Percentiles rank a stretch among this genome's conserved stretches.
Evolutionary conservation across 2,888 invertebrate genomes (phyloP).

Genomic region (Epinotia bilunana): DNA sequence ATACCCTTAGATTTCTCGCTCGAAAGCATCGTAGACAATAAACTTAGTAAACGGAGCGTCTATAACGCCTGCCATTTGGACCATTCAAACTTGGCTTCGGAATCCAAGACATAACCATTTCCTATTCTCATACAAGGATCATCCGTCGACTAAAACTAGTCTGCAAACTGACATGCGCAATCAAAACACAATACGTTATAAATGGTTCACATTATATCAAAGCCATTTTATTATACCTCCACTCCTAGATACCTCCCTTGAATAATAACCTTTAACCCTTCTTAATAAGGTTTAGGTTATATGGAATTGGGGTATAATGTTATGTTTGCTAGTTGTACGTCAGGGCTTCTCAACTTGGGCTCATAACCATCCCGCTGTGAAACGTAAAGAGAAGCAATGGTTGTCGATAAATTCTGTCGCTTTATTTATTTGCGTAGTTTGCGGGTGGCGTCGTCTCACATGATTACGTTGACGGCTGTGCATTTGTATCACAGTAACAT

Average conservation of each 20-base stretch:
- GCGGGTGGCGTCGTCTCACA: slow-evolving; percentile 53
- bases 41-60: slow-evolving; percentile 67
- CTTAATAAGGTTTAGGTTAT: slow-evolving; percentile 22
- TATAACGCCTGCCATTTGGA: slow-evolving; percentile 65
- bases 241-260: slow-evolving; percentile 31
- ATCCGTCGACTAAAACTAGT: slow-evolving; percentile 72
- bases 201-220: slow-evolving; percentile 72
- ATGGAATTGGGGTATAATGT: slow-evolving; percentile 27
- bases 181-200: slow-evolving; percentile 84
- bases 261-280: slow-evolving; percentile 44
- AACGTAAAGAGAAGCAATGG: slow-evolving; percentile 70
- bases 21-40: slow-evolving; percentile 68
- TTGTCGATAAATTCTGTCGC: slow-evolving; percentile 65
- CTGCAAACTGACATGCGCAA: slow-evolving; percentile 73
- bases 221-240: slow-evolving; percentile 45
- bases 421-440: slow-evolving; percentile 61
- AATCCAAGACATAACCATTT: slow-evolving; percentile 77
- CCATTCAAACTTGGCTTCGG: slow-evolving; percentile 71
- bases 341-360: slow-evolving; percentile 69
- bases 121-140: slow-evolving; percentile 68
- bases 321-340: slow-evolving; percentile 53
- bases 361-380: slow-evolving; percentile 74
- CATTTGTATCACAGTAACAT: slow-evolving; percentile 45
- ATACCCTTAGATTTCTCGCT: slow-evolving; percentile 60
- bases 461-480: slow-evolving; percentile 54